Percentiles rank a stretch among this genome's conserved stretches.
Evolutionary conservation across 2,113 vertebrate species (phyloP).

Genomic region (Sorex fumeus): DNA sequence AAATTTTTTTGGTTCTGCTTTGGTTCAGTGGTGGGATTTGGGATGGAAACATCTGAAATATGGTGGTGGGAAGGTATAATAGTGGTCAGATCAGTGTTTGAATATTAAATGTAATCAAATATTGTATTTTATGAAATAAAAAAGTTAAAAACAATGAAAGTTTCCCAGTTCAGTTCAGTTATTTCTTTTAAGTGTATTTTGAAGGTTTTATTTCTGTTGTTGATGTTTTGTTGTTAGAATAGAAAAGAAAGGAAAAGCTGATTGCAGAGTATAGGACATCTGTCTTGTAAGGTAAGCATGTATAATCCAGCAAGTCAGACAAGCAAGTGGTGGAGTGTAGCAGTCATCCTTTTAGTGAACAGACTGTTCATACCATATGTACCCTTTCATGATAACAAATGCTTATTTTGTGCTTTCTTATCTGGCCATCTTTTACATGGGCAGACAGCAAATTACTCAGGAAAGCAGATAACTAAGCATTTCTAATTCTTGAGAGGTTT

Average conservation of each 20-base stretch:
- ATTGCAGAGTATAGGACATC: slow-evolving; percentile 6
- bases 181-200: slow-evolving; percentile 52
- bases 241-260: not conserved
- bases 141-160: not conserved
- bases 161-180: not conserved
- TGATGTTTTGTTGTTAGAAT: not conserved
- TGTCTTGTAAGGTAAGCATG: not conserved
- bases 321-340: not conserved
- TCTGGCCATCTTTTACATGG: not conserved
- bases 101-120: too few relatives aligned
- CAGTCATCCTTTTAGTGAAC: not conserved
- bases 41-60: too few relatives aligned
- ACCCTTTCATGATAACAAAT: not conserved
- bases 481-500: slow-evolving; percentile 56
- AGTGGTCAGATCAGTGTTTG: too few relatives aligned
- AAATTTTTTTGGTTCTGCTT: too few relatives aligned
- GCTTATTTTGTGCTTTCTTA: not conserved
- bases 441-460: not conserved
- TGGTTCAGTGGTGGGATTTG: too few relatives aligned
- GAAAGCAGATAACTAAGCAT: slow-evolving; percentile 43
- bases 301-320: not conserved
- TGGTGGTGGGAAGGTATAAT: too few relatives aligned
- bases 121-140: too few relatives aligned
- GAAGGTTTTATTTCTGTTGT: not conserved
- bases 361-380: not conserved